Conservation (phyloP, 2,797 vertebrate species). For the Coregonus sp. region DNA sequence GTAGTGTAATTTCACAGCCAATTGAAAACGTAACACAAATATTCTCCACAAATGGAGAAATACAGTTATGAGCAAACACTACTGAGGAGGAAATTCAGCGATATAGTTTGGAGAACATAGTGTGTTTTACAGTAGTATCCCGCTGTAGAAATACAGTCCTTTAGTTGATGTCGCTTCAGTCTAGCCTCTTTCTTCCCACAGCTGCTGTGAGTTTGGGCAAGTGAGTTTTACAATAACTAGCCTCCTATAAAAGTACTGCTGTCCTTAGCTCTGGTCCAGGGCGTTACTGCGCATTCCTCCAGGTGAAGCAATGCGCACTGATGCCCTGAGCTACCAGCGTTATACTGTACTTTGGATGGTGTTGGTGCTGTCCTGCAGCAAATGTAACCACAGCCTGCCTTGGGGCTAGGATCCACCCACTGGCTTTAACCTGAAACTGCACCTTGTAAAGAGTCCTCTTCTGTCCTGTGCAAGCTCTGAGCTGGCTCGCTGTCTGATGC, state of each 20-base stretch:
- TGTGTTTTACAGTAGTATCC: neutral
- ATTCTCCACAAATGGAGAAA: constrained; percentile 8
- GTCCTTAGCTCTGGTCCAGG: neutral
- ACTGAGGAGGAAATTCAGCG: neutral
- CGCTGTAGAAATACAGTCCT: no score
- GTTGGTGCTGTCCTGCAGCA: constrained; percentile 47
- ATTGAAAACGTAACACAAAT: no score
- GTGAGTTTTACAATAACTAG: neutral
- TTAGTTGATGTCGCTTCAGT: no score
- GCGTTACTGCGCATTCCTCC: neutral
- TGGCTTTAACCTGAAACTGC: constrained; percentile 63
- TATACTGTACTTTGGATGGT: constrained; percentile 40
- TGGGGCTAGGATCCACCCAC: constrained; percentile 65
- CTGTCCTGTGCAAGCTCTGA: neutral
- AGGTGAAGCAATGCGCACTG: neutral
- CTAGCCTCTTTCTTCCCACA: no score
- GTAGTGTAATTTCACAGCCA: no score
- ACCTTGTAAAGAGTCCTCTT: constrained; percentile 45
- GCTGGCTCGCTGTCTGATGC: constrained; percentile 68
- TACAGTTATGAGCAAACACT: neutral
- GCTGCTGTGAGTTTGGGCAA: neutral
- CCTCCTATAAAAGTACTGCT: neutral
- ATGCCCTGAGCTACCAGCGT: neutral
- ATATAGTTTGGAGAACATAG: neutral
- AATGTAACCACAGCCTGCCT: constrained; percentile 35